phyloP scores from a whole-genome alignment of 2,888 invertebrate genomes.

The Hecatera dysodea region DNA sequence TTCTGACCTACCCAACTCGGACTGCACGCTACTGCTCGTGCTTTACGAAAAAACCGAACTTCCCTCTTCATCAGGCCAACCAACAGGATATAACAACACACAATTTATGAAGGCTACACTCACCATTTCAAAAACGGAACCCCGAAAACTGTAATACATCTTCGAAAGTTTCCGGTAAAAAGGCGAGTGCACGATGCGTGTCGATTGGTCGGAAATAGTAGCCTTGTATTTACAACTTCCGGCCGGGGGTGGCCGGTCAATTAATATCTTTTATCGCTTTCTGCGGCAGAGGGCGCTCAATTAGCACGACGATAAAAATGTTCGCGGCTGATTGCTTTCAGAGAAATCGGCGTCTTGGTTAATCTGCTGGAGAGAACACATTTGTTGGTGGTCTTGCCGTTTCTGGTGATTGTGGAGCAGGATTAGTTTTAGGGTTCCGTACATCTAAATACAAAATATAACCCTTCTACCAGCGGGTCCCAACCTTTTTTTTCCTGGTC shows the following conservation, averaged over 20 bases:
- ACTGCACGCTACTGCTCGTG: no score
- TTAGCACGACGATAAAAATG: conserved; percentile 88
- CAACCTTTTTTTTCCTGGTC: no score
- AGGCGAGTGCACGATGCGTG: conserved; percentile 79
- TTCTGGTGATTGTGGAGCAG: not conserved
- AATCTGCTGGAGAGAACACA: conserved; percentile 25
- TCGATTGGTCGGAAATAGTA: conserved; percentile 88
- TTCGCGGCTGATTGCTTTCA: conserved; percentile 85
- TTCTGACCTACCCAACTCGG: no score
- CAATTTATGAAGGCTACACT: not conserved
- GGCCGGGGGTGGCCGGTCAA: conserved; percentile 83
- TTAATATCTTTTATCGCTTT: conserved; percentile 90
- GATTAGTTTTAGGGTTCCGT: not conserved
- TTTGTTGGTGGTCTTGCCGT: conserved; percentile 4
- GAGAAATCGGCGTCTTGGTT: conserved; percentile 57
- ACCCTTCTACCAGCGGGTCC: no score
- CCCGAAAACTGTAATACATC: conserved; percentile 51
- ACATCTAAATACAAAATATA: no score
- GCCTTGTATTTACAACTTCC: conserved; percentile 89
- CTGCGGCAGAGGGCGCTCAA: conserved; percentile 84
- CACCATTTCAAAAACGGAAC: conserved; percentile 19
- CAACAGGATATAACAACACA: not conserved
- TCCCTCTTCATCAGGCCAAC: not conserved
- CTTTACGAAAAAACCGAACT: not conserved
- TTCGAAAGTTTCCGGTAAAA: conserved; percentile 72